Evolutionary conservation across 2,888 invertebrate species (phyloP).

Genomic region (Apodemia hepburni): DNA sequence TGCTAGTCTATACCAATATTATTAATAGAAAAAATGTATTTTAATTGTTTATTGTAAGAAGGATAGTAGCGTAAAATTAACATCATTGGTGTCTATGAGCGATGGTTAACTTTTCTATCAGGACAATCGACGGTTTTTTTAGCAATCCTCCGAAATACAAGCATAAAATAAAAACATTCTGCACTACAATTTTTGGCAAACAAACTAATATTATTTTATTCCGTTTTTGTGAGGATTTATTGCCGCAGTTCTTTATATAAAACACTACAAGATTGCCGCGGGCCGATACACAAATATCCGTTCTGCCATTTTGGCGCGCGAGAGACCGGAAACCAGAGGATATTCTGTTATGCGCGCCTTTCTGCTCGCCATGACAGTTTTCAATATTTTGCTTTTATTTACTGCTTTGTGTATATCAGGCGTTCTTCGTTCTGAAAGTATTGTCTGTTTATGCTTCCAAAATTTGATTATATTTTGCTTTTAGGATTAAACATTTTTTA

Average conservation of each 20-base stretch:
- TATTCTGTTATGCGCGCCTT: conserved; percentile 74
- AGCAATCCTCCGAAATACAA: no score
- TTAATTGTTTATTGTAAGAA: no score
- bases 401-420: conserved; percentile 74
- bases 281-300: conserved; percentile 72
- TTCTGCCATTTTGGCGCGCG: conserved; percentile 70
- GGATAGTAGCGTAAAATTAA: no score
- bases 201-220: background rate
- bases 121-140: no score
- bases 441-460: no score
- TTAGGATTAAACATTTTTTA: no score
- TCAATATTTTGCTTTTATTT: conserved; percentile 79
- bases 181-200: background rate
- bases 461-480: no score
- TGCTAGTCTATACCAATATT: no score
- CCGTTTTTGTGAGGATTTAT: background rate
- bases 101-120: no score
- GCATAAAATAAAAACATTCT: background rate
- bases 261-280: conserved; percentile 34
- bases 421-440: conserved; percentile 27
- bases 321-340: conserved; percentile 73
- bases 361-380: conserved; percentile 74
- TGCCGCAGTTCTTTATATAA: conserved; percentile 33
- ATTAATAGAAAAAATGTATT: no score
- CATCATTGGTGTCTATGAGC: no score